Evolutionary conservation across 2,888 invertebrate species (phyloP).

Genomic region (Alentia gelatinosa): DNA sequence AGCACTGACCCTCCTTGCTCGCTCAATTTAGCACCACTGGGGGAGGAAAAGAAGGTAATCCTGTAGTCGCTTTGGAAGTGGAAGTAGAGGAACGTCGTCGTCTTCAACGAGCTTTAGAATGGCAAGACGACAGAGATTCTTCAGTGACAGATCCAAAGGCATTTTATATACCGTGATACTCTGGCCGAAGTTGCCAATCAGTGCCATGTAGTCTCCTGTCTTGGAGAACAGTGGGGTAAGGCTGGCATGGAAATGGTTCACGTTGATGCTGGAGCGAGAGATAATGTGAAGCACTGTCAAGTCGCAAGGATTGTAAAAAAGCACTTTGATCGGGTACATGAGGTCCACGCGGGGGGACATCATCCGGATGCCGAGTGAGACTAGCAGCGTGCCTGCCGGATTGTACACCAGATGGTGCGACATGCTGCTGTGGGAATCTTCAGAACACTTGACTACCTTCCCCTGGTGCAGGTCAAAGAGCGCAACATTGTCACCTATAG

Average conservation of each 20-base stretch:
- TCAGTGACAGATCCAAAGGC: conserved; percentile 51
- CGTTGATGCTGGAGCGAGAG: conserved; percentile 50
- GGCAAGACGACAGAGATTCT: conserved; percentile 52
- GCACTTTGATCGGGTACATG: conserved; percentile 59
- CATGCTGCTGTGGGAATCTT: conserved; percentile 52
- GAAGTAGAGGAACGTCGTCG: conserved; percentile 32
- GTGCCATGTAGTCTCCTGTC: conserved; percentile 61
- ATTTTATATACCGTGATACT: conserved; percentile 56
- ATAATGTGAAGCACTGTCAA: conserved; percentile 57
- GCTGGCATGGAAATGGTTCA: conserved; percentile 61
- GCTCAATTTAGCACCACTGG: conserved; percentile 50
- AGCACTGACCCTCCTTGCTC: neutral
- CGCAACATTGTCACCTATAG: conserved; percentile 56
- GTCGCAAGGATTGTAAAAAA: conserved; percentile 57
- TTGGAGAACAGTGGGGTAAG: conserved; percentile 60
- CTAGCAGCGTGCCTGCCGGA: conserved; percentile 57
- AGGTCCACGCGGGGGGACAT: conserved; percentile 58
- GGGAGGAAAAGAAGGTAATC: conserved; percentile 53
- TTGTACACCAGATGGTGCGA: conserved; percentile 60
- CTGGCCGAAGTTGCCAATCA: conserved; percentile 58
- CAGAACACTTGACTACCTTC: conserved; percentile 41
- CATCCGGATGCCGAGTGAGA: conserved; percentile 58
- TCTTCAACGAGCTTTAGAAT: conserved; percentile 44
- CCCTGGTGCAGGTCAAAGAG: conserved; percentile 55
- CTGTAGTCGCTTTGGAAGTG: conserved; percentile 51